Evolutionary conservation across 2,113 vertebrate genomes (phyloP), one percentile per base, ranked within the genome.

Genomic region (Sceloporus tristichus): DNA sequence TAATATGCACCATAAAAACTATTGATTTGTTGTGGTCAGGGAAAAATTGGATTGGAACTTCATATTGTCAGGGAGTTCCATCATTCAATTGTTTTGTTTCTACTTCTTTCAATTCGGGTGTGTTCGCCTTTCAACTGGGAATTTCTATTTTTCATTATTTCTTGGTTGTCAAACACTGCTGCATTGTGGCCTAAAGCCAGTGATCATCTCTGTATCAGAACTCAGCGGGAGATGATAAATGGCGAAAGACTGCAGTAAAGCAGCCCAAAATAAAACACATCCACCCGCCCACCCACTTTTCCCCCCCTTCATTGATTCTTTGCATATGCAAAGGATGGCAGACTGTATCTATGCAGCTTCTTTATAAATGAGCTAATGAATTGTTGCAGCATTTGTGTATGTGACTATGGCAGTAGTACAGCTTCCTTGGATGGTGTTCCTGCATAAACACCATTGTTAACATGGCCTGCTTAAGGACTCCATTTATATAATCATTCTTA

Each of bases 341-440:
- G 40, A 18, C 65, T 0, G 82, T 74, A 3, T 93, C 78, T 90
- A 84, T 82, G 73, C 88, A 87, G 13, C 82, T 84, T 91, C 76
- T 68, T 92, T 91, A 92, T 87, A 82, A 91, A 91, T 94, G 89
- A 90, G 85, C 91, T 91, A 79, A 88, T 94, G 84, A 88, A 80
- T 0, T 92, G 88, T 88, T 93, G 34, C 87, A 92, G 48, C 92
- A 90, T 90, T 92, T 18, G 78, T 83, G 66, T 54, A 85, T 85
- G 74, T n/a, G 85, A 85, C 85, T 85, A n/a, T 92, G 70, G n/a
- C 84, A 56, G 6, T 80, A 83, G 29, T 84, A 83, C 56, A 89
- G 27, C 68, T 86, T 38, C 42, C 75, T 81, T 66, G 86, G 68
- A 87, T 77, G 70, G 66, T 42, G 42, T 59, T 76, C 48, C 40